These are phyloP conservation scores for Troides helena DNA, from an alignment of 2,888 invertebrate species.

Conservation along the genomic window DNA sequence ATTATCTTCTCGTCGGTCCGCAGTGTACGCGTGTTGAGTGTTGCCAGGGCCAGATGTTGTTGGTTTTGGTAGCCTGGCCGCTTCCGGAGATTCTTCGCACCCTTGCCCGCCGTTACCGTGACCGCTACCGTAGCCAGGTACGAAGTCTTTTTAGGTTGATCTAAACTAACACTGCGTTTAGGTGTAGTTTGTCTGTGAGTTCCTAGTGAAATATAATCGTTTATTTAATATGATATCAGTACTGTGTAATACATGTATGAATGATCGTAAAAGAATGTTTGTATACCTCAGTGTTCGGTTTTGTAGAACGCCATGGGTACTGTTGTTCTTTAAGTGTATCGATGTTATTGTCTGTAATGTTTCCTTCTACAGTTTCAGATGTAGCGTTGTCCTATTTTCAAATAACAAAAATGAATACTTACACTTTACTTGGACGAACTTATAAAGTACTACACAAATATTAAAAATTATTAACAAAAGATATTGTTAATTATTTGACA, in stretches of 20 bases:
- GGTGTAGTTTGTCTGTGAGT: slow-evolving; percentile 48
- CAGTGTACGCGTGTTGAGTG: too few species aligned
- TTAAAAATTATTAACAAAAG: slow-evolving; percentile 42
- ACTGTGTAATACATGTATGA: slow-evolving; percentile 35
- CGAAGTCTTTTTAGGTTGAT: slow-evolving; percentile 42
- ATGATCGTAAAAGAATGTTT: slow-evolving; percentile 54
- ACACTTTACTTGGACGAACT: background rate
- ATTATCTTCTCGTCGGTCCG: too few species aligned
- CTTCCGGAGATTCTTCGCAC: too few species aligned
- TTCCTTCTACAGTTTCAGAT: slow-evolving; percentile 57
- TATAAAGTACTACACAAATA: background rate
- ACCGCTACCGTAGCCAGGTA: too few species aligned
- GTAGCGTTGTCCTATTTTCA: slow-evolving; percentile 67
- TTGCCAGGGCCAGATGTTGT: too few species aligned
- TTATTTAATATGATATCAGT: slow-evolving; percentile 21
- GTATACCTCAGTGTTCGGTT: slow-evolving; percentile 53
- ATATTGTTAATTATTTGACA: slow-evolving; percentile 56
- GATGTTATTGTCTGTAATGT: slow-evolving; percentile 49
- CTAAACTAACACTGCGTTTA: slow-evolving; percentile 54
- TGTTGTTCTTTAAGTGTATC: slow-evolving; percentile 68
- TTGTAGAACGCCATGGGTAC: slow-evolving; percentile 69
- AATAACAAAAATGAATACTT: slow-evolving; percentile 46
- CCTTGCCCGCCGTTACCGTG: too few species aligned
- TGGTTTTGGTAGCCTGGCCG: too few species aligned
- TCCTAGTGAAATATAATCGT: slow-evolving; percentile 48